Conservation (phyloP, 2,113 vertebrate genomes). For the Bubo bubo region DNA sequence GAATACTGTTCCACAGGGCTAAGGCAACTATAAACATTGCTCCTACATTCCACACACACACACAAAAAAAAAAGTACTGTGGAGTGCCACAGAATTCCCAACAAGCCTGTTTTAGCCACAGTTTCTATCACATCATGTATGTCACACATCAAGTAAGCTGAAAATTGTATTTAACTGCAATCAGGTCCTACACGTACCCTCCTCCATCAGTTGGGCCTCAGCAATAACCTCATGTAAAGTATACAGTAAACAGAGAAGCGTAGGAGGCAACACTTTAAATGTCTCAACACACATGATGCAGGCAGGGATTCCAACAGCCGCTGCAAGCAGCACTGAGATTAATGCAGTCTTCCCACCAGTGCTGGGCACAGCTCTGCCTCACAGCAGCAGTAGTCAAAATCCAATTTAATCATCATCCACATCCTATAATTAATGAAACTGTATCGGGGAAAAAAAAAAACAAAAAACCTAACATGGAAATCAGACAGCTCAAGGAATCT, state of each 20-base stretch:
- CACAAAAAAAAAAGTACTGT: not conserved
- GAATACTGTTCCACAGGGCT: not conserved
- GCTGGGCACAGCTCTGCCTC: not conserved
- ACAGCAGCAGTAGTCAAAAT: not conserved
- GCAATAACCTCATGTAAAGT: not conserved
- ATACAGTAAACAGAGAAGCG: not conserved
- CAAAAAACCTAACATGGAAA: not conserved
- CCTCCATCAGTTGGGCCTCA: not conserved
- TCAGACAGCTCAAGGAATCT: not conserved
- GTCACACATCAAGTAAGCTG: not conserved
- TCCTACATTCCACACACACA: accelerated
- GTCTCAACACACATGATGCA: not conserved
- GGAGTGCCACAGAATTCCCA: not conserved
- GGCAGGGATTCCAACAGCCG: not conserved
- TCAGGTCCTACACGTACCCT: not conserved
- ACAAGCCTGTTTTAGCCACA: not conserved
- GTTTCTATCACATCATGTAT: not conserved
- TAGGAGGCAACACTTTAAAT: not conserved
- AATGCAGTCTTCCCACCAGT: not conserved
- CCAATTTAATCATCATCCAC: not conserved
- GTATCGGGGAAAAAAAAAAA: not conserved
- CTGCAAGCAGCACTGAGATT: not conserved
- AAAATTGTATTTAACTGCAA: not conserved
- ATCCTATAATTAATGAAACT: not conserved
- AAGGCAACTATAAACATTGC: not conserved